These are phyloP conservation scores for Perccottus glenii DNA, from an alignment of 2,113 vertebrate genomes.

Conservation along the genomic window DNA sequence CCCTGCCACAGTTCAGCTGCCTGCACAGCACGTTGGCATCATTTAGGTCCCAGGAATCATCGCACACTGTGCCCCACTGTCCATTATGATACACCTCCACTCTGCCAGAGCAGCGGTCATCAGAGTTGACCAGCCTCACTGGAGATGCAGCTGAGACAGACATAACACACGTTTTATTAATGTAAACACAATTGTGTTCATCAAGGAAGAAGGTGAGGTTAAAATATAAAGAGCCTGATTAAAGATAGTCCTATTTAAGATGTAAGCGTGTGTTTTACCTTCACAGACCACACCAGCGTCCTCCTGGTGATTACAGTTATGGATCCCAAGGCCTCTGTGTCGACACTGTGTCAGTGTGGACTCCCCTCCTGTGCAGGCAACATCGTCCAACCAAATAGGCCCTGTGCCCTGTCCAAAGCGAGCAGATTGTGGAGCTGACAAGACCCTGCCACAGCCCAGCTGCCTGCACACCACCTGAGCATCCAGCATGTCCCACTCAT, in stretches of 20 bases:
- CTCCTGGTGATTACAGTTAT: slow-evolving; percentile 46
- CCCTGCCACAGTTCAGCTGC: slow-evolving; percentile 54
- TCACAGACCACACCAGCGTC: slow-evolving; percentile 60
- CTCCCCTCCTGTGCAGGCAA: slow-evolving; percentile 33
- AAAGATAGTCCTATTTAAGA: no score
- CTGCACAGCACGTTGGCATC: slow-evolving; percentile 59
- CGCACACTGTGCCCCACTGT: slow-evolving; percentile 65
- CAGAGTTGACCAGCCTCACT: slow-evolving; percentile 49
- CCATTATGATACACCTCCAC: slow-evolving; percentile 43
- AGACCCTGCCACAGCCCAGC: slow-evolving; percentile 54
- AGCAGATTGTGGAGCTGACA: neutral
- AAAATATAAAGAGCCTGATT: no score
- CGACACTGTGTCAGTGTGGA: slow-evolving; percentile 35
- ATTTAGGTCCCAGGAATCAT: slow-evolving; percentile 40
- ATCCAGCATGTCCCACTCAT: slow-evolving; percentile 28
- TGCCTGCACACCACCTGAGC: slow-evolving; percentile 67
- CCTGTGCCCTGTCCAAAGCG: slow-evolving; percentile 49
- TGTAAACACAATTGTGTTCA: slow-evolving; percentile 61
- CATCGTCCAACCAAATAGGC: slow-evolving; percentile 63
- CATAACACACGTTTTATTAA: slow-evolving; percentile 6
- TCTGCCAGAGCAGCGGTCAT: slow-evolving; percentile 55
- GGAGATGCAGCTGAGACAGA: slow-evolving; percentile 30
- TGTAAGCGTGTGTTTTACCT: slow-evolving; percentile 19
- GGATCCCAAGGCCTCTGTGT: slow-evolving; percentile 35
- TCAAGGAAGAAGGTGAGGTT: no score